Evolutionary conservation across 64 coral and sea anemone species (phyloP).

Genomic region (Montipora capricornis): DNA sequence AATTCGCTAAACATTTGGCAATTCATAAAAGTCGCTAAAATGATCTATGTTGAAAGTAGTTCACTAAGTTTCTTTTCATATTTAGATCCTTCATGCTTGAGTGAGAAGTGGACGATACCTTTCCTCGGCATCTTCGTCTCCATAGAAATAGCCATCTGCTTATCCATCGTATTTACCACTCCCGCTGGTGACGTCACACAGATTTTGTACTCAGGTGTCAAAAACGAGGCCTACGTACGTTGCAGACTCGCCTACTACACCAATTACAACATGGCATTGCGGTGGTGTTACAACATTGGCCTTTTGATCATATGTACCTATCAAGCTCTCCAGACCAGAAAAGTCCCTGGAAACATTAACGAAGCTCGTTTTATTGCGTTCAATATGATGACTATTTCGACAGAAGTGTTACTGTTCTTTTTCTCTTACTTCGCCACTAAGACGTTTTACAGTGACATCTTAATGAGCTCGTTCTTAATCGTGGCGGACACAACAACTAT

Average conservation of each 20-base stretch:
- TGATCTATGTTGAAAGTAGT: too few relatives aligned
- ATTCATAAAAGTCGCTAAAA: too few relatives aligned
- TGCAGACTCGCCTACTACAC: constrained; percentile 73
- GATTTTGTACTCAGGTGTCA: constrained; percentile 56
- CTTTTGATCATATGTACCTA: constrained; percentile 89
- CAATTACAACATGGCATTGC: constrained; percentile 75
- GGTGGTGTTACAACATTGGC: constrained; percentile 87
- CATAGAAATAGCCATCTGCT: constrained; percentile 66
- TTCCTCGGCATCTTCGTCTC: constrained; percentile 64
- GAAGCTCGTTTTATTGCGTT: constrained; percentile 94
- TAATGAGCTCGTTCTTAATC: constrained; percentile 78
- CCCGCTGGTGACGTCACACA: constrained; percentile 31
- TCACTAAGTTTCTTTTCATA: not conserved
- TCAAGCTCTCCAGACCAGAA: constrained; percentile 86
- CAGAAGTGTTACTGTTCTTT: constrained; percentile 84
- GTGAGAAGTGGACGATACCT: constrained; percentile 84
- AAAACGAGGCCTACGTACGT: constrained; percentile 64
- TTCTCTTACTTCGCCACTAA: constrained; percentile 78
- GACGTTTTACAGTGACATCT: constrained; percentile 79
- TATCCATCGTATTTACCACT: constrained; percentile 51
- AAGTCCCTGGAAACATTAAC: constrained; percentile 93
- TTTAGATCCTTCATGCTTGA: constrained; percentile 73
- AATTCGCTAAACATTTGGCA: too few relatives aligned
- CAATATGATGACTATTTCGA: constrained; percentile 94
- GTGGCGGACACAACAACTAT: constrained; percentile 75